A percentile compares a stretch with the other conserved stretches of the same genome.
These are phyloP conservation scores for Cromileptes altivelis DNA, from an alignment of 2,113 vertebrate genomes.

Conservation along the genomic window DNA sequence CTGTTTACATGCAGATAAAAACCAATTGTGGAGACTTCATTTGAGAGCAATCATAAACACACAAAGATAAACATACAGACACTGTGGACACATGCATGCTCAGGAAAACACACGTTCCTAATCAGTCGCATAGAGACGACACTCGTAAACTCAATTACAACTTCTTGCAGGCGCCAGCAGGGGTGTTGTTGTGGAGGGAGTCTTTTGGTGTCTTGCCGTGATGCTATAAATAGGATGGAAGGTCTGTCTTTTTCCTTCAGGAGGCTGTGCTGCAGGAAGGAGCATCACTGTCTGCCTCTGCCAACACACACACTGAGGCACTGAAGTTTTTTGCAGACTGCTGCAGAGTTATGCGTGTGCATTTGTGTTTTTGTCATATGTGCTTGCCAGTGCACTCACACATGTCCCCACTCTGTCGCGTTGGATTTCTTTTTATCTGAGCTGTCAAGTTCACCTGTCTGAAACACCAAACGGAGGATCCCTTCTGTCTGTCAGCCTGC, in stretches of 20 bases:
- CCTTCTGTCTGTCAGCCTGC: slow-evolving; percentile 21
- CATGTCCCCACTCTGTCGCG: slow-evolving; percentile 45
- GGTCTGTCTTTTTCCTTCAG: slow-evolving; percentile 56
- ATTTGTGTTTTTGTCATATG: slow-evolving; percentile 28
- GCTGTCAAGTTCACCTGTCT: slow-evolving; percentile 61
- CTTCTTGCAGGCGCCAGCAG: slow-evolving; percentile 42
- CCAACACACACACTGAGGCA: slow-evolving; percentile 34
- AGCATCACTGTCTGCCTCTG: slow-evolving; percentile 49
- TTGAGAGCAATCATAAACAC: background rate
- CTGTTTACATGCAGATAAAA: slow-evolving; percentile 63
- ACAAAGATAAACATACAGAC: slow-evolving; percentile 17
- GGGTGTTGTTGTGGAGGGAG: slow-evolving; percentile 54
- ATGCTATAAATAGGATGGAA: slow-evolving; percentile 72
- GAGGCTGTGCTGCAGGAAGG: slow-evolving; percentile 63
- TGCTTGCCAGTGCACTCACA: background rate
- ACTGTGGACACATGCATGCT: background rate
- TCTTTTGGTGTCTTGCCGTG: slow-evolving; percentile 48
- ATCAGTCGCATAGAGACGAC: slow-evolving; percentile 6
- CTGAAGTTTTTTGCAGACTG: slow-evolving; percentile 31
- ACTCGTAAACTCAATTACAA: slow-evolving; percentile 33
- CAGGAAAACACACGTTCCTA: background rate
- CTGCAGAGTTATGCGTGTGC: slow-evolving; percentile 30
- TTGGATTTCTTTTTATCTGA: slow-evolving; percentile 30
- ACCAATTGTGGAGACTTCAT: background rate
- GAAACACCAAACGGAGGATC: slow-evolving; percentile 47